Evolutionary conservation across 1,140 invertebrate species (phyloP).

Genomic region (Drosophila ficusphila): DNA sequence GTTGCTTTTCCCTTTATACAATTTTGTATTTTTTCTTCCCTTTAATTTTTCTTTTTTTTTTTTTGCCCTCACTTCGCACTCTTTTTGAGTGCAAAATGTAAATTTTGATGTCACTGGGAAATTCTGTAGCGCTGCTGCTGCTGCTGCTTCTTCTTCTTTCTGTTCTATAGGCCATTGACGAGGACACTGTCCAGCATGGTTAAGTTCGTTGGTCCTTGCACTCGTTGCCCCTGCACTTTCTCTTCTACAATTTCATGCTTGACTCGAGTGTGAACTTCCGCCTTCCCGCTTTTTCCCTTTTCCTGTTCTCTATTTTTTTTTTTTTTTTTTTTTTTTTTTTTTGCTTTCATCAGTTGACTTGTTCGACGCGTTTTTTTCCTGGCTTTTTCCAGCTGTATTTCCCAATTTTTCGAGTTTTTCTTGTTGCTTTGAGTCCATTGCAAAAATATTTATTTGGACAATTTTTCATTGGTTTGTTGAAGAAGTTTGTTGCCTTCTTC

Average conservation of each 20-base stretch:
- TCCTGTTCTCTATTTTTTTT: neutral
- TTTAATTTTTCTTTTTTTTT: neutral
- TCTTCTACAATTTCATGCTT: conserved; percentile 46
- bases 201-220: conserved; percentile 32
- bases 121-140: conserved; percentile 31
- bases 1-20: conserved; percentile 37
- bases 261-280: conserved; percentile 37
- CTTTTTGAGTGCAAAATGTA: conserved; percentile 57
- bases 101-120: conserved; percentile 61
- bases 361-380: conserved; percentile 6
- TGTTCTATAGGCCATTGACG: conserved; percentile 41
- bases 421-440: conserved; percentile 24
- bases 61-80: conserved; percentile 15
- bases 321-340: neutral
- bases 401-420: neutral
- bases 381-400: conserved; percentile 1
- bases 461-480: conserved; percentile 45
- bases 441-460: conserved; percentile 49
- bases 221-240: conserved; percentile 47
- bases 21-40: conserved; percentile 20
- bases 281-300: neutral
- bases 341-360: conserved; percentile 36
- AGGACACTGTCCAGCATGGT: conserved; percentile 41
- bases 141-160: neutral
- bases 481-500: conserved; percentile 6